Base-by-base conservation (phyloP, 2,113 vertebrate species). In the Chaetodon auriga region DNA sequence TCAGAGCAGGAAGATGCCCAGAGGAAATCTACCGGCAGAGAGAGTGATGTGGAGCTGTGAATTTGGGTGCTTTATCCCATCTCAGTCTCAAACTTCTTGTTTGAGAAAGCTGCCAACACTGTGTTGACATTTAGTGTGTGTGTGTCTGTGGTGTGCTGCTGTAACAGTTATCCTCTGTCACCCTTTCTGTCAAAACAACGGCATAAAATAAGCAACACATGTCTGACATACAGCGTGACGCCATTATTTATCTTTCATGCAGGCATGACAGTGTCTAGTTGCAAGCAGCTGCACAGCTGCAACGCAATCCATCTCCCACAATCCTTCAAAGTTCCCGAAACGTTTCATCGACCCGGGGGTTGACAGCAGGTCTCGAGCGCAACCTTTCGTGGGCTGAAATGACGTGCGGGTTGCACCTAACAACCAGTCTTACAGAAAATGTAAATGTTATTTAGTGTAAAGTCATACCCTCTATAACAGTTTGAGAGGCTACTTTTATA, bases 1-100 rank as follows among this genome's bases (percentile, higher is more conserved):
- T 78, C 18, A 19, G 71, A 85, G 79, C 75, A 62, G 74, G 79
- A 78, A 85, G 64, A 72, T 23, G 72, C 85, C 88, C 90, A 51
- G 68, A 92, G 87, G 89, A 92, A 84, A 87, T 90, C 82, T 77
- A 63, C 75, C 45, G 65, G 35, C 63, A 78, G 51, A 83, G 68
- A 68, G 49, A 48, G 61, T 45, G 79, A 81, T 72, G 80, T 19
- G 30, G 77, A 72, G 84, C 61, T 80, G 82, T 45, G 64, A 64
- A 68, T 84, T 48, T 71, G 35, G 78, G 87, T 84, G 63, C 60
- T 83, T 84, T 63, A 81, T 77, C 41, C 54, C n/a, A 57, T 75
- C 60, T 81, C 60, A 69, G 46, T 83, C 30, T 48, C 51, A 69
- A 25, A 61, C 60, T 36, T 61, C 30, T 62, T 80, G 68, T 84